Evolutionary conservation across 1,140 invertebrate species (phyloP).

Genomic region (Sitodiplosis mosellana): DNA sequence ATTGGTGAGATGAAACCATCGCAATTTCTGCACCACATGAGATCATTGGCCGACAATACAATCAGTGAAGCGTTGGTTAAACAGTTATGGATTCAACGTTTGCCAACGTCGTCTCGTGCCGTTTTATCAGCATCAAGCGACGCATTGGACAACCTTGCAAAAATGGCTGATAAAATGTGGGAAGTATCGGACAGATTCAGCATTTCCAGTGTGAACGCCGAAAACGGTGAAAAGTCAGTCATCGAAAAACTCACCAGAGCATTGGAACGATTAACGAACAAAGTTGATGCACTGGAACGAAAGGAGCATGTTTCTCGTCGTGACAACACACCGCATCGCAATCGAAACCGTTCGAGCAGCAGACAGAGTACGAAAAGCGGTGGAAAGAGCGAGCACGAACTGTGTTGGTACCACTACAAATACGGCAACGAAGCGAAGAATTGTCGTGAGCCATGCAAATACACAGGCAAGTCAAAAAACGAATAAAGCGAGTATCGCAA

Average conservation of each 20-base stretch:
- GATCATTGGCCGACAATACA: slow-evolving; percentile 5
- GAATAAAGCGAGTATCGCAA: no score
- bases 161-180: neutral
- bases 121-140: neutral
- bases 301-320: no score
- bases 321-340: no score
- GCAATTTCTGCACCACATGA: slow-evolving; percentile 7
- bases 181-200: neutral
- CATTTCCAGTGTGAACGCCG: neutral
- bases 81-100: neutral
- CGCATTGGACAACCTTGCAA: neutral
- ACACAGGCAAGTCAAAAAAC: slow-evolving; percentile 3
- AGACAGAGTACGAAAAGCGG: neutral
- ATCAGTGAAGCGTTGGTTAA: neutral
- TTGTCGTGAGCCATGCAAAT: slow-evolving; percentile 5
- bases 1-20: slow-evolving; percentile 7
- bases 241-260: neutral
- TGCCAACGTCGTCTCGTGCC: neutral
- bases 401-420: neutral
- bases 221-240: neutral
- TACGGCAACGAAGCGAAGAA: slow-evolving; percentile 3
- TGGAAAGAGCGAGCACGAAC: neutral
- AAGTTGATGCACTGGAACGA: neutral
- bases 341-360: neutral
- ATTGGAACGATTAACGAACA: neutral